Evolutionary conservation across 2,113 vertebrate genomes (phyloP).

Genomic region (Aix galericulata): DNA sequence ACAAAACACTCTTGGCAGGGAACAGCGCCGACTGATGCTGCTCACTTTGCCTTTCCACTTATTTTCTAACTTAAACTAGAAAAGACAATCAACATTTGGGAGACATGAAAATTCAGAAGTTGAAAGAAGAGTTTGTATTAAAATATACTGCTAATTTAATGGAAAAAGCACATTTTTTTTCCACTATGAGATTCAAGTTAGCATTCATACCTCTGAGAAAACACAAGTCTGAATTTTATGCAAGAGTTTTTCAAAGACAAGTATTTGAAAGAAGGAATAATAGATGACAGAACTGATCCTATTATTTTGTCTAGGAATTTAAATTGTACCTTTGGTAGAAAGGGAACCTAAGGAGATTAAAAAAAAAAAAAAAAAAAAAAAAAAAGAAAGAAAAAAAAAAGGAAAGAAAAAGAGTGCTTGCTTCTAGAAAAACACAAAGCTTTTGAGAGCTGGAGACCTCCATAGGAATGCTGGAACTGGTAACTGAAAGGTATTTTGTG

Average conservation of each 20-base stretch:
- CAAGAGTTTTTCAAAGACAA: conserved; percentile 48
- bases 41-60: conserved; percentile 39
- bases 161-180: not conserved
- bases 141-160: conserved; percentile 50
- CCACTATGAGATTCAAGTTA: conserved; percentile 28
- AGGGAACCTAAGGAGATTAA: no score
- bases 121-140: conserved; percentile 47
- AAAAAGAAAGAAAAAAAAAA: not conserved
- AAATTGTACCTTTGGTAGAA: not conserved
- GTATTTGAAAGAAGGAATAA: conserved; percentile 55
- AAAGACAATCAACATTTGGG: conserved; percentile 54
- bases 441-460: conserved; percentile 7
- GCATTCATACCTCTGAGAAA: conserved; percentile 44
- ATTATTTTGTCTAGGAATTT: conserved; percentile 62
- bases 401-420: not conserved
- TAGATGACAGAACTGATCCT: not conserved
- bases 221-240: conserved; percentile 56
- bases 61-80: conserved; percentile 50
- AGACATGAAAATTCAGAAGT: conserved; percentile 47
- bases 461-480: conserved; percentile 17
- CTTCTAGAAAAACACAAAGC: not conserved
- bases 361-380: no score
- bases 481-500: conserved; percentile 8
- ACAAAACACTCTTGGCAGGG: conserved; percentile 47
- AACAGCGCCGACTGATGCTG: not conserved